Percentiles rank a stretch among this genome's conserved stretches.
phyloP scores from a whole-genome alignment of 2,888 invertebrate species.

The Dolichopus griseipennis region DNA sequence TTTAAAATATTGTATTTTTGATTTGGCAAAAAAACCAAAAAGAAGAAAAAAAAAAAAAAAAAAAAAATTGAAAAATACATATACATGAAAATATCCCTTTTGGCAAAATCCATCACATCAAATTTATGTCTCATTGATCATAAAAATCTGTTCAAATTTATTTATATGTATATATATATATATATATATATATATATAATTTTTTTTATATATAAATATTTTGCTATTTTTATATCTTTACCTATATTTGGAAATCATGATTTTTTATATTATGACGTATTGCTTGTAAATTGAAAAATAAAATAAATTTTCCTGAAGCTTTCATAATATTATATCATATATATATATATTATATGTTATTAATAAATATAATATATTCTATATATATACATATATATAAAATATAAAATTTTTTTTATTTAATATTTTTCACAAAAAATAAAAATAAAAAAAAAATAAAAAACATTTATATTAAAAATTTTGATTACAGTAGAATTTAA shows the following conservation, averaged over 20 bases:
- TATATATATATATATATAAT: no score
- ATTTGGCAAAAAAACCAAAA: no score
- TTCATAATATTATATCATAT: neutral
- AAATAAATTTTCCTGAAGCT: neutral
- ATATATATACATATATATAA: no score
- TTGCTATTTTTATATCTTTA: neutral
- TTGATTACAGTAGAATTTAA: no score
- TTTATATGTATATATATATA: neutral
- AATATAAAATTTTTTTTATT: no score
- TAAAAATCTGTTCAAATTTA: slow-evolving; percentile 1
- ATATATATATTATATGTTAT: no score
- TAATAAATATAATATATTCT: no score
- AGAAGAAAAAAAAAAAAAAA: neutral
- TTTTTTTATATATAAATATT: neutral
- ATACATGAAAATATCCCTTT: neutral
- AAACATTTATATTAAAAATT: no score
- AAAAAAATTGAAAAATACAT: neutral
- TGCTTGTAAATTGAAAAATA: slow-evolving; percentile 4
- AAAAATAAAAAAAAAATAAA: no score
- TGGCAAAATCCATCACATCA: slow-evolving; percentile 1
- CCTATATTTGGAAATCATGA: neutral
- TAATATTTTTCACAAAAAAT: no score
- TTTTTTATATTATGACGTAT: slow-evolving; percentile 2
- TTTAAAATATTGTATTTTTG: no score
- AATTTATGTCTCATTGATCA: neutral